Conservation (phyloP, 2,888 invertebrate genomes). For the Cryptocephalus primarius region DNA sequence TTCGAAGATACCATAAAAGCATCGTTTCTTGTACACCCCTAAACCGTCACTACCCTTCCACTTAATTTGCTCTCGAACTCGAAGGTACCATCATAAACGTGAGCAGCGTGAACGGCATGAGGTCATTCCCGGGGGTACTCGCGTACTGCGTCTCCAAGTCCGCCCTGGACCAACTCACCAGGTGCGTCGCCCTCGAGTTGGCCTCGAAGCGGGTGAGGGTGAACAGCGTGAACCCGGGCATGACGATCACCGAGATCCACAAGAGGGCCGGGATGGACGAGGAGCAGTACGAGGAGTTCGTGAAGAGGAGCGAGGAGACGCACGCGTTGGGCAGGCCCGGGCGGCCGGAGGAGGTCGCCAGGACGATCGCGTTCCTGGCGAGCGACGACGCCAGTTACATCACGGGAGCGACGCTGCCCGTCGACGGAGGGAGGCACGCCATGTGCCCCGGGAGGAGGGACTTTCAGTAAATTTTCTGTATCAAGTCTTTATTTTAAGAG, state of each 20-base stretch:
- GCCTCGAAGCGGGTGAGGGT: constrained; percentile 76
- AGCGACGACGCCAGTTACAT: constrained; percentile 80
- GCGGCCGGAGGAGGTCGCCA: constrained; percentile 74
- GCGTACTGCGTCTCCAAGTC: constrained; percentile 91
- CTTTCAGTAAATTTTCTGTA: too few relatives aligned
- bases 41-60: too few relatives aligned
- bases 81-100: constrained; percentile 77
- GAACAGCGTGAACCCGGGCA: constrained; percentile 90
- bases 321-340: constrained; percentile 89
- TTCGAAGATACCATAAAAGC: too few relatives aligned
- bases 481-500: too few relatives aligned
- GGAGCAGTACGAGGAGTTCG: constrained; percentile 70
- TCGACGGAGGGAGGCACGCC: constrained; percentile 91
- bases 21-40: too few relatives aligned
- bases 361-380: constrained; percentile 83
- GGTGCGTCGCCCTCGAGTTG: constrained; percentile 81
- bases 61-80: too few relatives aligned
- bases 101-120: constrained; percentile 85
- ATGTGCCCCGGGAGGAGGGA: constrained; percentile 59
- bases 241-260: constrained; percentile 80
- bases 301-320: constrained; percentile 74
- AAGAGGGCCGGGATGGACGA: constrained; percentile 75
- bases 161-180: constrained; percentile 89
- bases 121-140: constrained; percentile 81
- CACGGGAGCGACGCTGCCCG: constrained; percentile 79